Conservation (phyloP, 2,797 vertebrate genomes). For the Mareca strepera region DNA sequence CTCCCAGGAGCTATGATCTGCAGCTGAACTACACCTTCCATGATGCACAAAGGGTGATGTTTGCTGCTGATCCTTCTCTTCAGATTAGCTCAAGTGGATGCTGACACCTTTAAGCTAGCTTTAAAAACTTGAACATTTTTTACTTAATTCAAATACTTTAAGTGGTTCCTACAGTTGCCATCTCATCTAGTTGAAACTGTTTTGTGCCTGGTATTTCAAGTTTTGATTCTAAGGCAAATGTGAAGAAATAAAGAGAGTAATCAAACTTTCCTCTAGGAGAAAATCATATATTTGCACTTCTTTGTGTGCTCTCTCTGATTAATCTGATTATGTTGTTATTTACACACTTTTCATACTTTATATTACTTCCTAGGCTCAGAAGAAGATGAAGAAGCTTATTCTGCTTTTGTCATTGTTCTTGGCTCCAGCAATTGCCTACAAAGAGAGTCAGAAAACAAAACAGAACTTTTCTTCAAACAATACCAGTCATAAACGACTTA, state of each 20-base stretch:
- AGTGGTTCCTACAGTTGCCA: neutral
- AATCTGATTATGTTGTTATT: neutral
- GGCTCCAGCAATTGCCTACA: neutral
- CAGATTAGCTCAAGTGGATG: neutral
- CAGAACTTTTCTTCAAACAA: neutral
- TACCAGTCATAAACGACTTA: constrained; percentile 68
- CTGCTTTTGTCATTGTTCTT: constrained; percentile 9
- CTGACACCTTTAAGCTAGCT: neutral
- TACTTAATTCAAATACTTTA: neutral
- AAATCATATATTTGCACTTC: neutral
- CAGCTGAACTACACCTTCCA: neutral
- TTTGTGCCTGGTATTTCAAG: neutral
- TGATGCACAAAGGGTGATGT: accelerated
- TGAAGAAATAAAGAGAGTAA: neutral
- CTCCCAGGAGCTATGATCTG: neutral
- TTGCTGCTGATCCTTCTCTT: accelerated
- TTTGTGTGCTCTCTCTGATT: neutral
- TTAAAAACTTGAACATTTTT: neutral
- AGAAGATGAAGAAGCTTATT: constrained; percentile 47
- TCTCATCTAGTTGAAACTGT: neutral
- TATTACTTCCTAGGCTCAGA: constrained; percentile 3
- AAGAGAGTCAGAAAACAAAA: neutral
- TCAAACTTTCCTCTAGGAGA: neutral
- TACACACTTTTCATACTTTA: neutral
- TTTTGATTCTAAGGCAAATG: neutral